These are phyloP conservation scores for Holothuria glaberrima DNA, from an alignment of 35 echinoderm and acorn worm species.

Conservation along the genomic window DNA sequence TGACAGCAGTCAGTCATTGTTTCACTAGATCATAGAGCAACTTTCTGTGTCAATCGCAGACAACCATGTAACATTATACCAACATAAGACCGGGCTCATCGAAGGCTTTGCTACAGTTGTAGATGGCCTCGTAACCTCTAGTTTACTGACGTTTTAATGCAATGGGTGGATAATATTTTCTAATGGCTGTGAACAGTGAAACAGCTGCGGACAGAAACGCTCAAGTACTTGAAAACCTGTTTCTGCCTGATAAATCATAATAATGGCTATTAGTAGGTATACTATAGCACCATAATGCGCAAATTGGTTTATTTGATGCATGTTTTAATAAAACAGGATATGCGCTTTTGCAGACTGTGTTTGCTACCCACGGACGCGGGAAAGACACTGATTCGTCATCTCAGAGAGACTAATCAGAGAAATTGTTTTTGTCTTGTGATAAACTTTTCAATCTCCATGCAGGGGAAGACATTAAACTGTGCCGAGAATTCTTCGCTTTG, in stretches of 20 bases:
- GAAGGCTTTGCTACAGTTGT: constrained; percentile 11
- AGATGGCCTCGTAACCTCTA: neutral
- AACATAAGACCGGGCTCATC: neutral
- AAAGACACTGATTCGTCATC: neutral
- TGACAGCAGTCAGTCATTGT: neutral
- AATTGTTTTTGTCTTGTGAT: too few species aligned
- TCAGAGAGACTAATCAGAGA: neutral
- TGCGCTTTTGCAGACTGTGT: neutral
- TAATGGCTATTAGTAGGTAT: neutral
- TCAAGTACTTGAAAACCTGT: constrained; percentile 1
- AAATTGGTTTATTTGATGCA: neutral
- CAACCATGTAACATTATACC: neutral
- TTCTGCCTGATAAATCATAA: constrained; percentile 1
- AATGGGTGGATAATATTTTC: constrained; percentile 14
- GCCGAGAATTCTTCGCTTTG: neutral
- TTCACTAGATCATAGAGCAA: neutral
- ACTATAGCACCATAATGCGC: constrained; percentile 2
- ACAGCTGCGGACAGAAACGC: neutral
- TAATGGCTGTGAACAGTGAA: neutral
- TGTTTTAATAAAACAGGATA: neutral
- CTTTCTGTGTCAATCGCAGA: neutral
- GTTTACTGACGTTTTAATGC: constrained; percentile 7
- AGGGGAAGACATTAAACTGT: neutral
- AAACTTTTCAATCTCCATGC: too few species aligned
- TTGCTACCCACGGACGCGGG: neutral